Percentiles rank a stretch among this genome's conserved stretches.
phyloP scores from a whole-genome alignment of 1,140 invertebrate genomes.

The Pentalonia nigronervosa region DNA sequence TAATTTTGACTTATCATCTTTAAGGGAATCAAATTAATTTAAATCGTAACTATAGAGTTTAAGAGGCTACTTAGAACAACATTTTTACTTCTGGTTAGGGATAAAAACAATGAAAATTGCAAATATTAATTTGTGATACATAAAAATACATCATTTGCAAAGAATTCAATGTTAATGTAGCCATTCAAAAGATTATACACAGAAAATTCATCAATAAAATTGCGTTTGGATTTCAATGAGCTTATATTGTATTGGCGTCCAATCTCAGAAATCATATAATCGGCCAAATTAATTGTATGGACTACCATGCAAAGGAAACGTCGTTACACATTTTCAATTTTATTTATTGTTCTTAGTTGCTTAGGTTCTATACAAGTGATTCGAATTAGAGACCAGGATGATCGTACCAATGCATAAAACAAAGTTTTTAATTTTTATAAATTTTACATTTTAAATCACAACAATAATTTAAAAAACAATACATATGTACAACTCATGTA shows the following conservation, averaged over 20 bases:
- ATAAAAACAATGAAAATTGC: neutral
- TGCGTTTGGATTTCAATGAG: neutral
- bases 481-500: too few relatives aligned
- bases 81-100: neutral
- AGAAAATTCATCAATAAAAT: neutral
- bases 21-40: neutral
- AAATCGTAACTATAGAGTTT: neutral
- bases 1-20: neutral
- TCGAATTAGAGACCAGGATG: too few relatives aligned
- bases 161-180: neutral
- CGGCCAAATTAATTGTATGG: neutral
- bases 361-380: too few relatives aligned
- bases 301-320: too few relatives aligned
- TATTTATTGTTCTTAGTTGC: too few relatives aligned
- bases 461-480: too few relatives aligned
- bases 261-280: neutral
- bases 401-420: too few relatives aligned
- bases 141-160: neutral
- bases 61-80: neutral
- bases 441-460: too few relatives aligned
- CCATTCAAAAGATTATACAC: neutral
- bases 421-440: too few relatives aligned
- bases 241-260: neutral
- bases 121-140: neutral
- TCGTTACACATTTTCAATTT: too few relatives aligned